Conservation (phyloP, 2,888 invertebrate genomes). For the Napeogenes sylphis region DNA sequence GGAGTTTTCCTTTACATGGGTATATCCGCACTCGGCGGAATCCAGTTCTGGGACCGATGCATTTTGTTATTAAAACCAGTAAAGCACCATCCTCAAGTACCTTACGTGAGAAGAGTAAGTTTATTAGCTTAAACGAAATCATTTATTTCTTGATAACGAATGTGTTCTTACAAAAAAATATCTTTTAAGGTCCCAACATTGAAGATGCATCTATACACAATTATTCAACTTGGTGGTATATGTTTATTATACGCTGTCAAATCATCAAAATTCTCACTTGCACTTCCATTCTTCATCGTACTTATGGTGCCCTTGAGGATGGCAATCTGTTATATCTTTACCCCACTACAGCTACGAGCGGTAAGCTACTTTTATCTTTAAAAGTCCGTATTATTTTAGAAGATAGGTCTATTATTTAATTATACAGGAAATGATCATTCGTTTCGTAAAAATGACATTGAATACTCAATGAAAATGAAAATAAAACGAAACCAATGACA, state of each 20-base stretch:
- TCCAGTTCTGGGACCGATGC: constrained; percentile 94
- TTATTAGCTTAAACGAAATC: constrained; percentile 9
- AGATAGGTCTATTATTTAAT: no score
- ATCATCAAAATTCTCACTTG: constrained; percentile 91
- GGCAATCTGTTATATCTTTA: constrained; percentile 84
- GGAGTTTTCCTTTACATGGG: constrained; percentile 99
- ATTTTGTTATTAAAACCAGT: constrained; percentile 95
- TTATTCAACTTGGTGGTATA: constrained; percentile 89
- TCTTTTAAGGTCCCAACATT: constrained; percentile 85
- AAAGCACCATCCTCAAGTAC: constrained; percentile 94
- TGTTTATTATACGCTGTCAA: constrained; percentile 91
- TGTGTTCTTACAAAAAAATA: not conserved
- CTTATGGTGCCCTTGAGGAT: constrained; percentile 93
- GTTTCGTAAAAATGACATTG: no score
- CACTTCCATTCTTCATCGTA: constrained; percentile 95
- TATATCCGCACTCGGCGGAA: constrained; percentile 94
- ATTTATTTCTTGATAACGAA: constrained; percentile 3
- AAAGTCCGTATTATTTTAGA: no score
- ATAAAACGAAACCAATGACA: no score
- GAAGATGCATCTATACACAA: constrained; percentile 95
- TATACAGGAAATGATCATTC: no score
- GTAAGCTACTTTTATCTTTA: constrained; percentile 67
- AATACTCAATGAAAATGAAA: no score
- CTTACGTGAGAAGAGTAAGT: constrained; percentile 91
- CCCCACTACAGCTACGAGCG: constrained; percentile 88